These are phyloP conservation scores for Lithophane ornitopus DNA, from an alignment of 2,888 invertebrate genomes.

Conservation along the genomic window DNA sequence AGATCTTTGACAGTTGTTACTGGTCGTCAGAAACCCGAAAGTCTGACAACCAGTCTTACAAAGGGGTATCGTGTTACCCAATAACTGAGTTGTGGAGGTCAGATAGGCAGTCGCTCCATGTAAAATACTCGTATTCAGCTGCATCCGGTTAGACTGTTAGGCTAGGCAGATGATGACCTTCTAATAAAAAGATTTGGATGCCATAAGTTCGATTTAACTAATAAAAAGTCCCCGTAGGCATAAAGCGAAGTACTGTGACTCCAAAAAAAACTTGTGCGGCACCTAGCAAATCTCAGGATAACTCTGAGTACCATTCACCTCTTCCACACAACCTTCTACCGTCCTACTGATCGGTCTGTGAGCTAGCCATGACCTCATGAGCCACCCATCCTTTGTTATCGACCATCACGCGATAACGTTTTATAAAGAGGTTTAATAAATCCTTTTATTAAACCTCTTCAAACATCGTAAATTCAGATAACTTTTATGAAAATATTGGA, in stretches of 20 bases:
- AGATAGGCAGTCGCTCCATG: not conserved
- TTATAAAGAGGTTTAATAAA: constrained; percentile 17
- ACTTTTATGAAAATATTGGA: constrained; percentile 15
- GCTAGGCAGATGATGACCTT: too few relatives aligned
- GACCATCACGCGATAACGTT: constrained; percentile 29
- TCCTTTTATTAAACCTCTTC: constrained; percentile 15
- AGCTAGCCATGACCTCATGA: constrained; percentile 12
- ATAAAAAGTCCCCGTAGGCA: too few relatives aligned
- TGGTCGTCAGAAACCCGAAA: not conserved
- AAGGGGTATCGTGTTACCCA: not conserved
- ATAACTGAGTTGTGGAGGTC: not conserved
- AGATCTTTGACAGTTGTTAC: too few relatives aligned
- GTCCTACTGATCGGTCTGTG: not conserved
- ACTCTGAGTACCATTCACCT: not conserved
- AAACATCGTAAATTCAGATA: constrained; percentile 23
- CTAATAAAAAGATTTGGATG: not conserved
- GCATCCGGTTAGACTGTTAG: not conserved
- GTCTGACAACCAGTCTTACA: not conserved
- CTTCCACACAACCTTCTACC: not conserved
- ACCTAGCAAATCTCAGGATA: not conserved
- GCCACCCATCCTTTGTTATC: constrained; percentile 29
- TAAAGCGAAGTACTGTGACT: too few relatives aligned
- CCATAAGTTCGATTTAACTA: too few relatives aligned
- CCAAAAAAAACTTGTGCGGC: not conserved
- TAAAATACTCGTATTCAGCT: not conserved